Conservation (phyloP, 2,113 vertebrate genomes). For the Garra rufa region DNA sequence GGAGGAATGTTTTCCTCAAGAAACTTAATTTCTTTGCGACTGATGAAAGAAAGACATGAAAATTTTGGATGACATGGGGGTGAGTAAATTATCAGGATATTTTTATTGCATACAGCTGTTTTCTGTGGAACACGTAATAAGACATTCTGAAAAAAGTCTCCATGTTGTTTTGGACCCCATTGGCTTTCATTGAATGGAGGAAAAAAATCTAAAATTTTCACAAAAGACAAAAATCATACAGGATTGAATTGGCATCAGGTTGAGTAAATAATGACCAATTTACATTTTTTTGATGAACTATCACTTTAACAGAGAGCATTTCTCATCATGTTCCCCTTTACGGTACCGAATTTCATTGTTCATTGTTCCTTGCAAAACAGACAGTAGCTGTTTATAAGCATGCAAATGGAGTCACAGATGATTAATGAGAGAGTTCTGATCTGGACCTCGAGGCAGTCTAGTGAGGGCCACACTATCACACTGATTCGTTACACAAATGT, state of each 20-base stretch:
- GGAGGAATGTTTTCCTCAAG: no score
- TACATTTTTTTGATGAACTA: neutral
- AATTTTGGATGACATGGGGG: no score
- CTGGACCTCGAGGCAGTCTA: constrained; percentile 31
- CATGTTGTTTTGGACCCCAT: neutral
- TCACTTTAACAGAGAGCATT: neutral
- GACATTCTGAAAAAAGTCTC: neutral
- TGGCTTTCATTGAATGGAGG: neutral
- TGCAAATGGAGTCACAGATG: constrained; percentile 28
- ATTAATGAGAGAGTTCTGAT: constrained; percentile 19
- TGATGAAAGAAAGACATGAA: no score
- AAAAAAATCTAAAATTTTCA: neutral
- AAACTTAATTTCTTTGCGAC: no score
- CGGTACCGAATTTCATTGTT: neutral
- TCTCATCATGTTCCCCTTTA: neutral
- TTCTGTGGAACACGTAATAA: no score
- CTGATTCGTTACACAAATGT: constrained; percentile 33
- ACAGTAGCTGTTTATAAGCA: constrained; percentile 1
- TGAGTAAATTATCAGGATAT: no score
- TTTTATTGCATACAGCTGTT: no score
- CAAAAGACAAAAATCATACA: neutral
- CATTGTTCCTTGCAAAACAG: constrained; percentile 7
- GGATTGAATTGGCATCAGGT: neutral
- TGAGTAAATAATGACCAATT: neutral
- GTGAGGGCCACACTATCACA: constrained; percentile 14